Base-by-base conservation (phyloP, 2,888 invertebrate species). In the Caprella mutica region DNA sequence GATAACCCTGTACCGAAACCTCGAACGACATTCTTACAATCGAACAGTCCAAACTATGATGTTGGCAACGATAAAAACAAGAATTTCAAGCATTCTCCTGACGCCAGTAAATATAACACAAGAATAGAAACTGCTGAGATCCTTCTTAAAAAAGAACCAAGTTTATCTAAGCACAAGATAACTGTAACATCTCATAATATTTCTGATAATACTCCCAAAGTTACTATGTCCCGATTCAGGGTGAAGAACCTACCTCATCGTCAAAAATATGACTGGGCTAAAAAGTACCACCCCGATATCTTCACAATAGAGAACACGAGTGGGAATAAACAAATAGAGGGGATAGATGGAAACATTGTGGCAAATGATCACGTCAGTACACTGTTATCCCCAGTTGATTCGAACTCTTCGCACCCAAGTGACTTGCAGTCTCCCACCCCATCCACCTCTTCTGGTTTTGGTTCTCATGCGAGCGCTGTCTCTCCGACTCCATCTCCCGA, bases 111-210 rank as follows among this genome's bases (percentile, higher is more conserved):
- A 17, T 38, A 38, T 38, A 38, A 17, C 38, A 38, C 3, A 17
- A 19, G 19, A n/a, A n/a, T 4, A 38, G 38, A 38, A 38, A 17
- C 19, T 2, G 4, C 17, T 38, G 19, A 38, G 38, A 38, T 2
- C 4, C 3, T 38, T 17, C n/a, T 38, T 38, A 19, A 38, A 3
- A 56, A 53, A 24, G 56, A 56, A 4, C 55, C 55, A n/a, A 59
- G 59, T 40, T 59, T 51, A 40, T 38, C 56, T 33, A 52, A 59
- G 5, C 59, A 59, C 26, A 48, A 39, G n/a, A 59, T 59, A 42
- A 23, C 50, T 43, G 23, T 59, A n/a, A 52, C 27, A 27, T 56
- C 51, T 21, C 52, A 52, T 29, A 46, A 19, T 9, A 38, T 26
- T n/a, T 46, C 55, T 21, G n/a, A n/a, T n/a, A n/a, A 33, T 4